These are phyloP conservation scores for Rhinopithecus roxellana DNA, from an alignment of 2,113 vertebrate genomes.

Conservation along the genomic window DNA sequence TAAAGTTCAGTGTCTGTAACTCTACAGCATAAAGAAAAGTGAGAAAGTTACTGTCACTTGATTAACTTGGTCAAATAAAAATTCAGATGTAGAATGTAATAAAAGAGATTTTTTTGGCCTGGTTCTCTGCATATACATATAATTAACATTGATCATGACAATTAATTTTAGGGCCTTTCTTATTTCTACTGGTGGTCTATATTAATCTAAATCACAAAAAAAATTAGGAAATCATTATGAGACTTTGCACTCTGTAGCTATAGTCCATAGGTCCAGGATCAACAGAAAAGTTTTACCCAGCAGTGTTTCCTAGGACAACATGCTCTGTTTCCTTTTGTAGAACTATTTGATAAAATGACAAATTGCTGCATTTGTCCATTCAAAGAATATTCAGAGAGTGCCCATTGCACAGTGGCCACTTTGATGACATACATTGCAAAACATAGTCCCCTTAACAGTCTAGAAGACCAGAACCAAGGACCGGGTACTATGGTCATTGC, in stretches of 20 bases:
- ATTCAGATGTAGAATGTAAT: not conserved
- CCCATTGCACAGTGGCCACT: accelerated
- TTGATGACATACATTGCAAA: not conserved
- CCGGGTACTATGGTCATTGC: not conserved
- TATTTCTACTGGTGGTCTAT: not conserved
- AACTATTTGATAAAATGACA: not conserved
- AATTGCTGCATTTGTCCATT: not conserved
- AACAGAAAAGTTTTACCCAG: not conserved
- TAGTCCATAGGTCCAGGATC: not conserved
- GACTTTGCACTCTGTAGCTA: not conserved
- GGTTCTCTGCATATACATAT: not conserved
- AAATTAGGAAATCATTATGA: not conserved
- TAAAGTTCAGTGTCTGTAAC: not conserved
- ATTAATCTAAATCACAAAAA: not conserved
- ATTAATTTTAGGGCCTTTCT: not conserved
- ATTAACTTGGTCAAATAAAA: not conserved
- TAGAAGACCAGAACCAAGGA: not conserved
- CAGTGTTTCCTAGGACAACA: not conserved
- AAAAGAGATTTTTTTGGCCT: not conserved
- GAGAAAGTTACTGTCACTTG: not conserved
- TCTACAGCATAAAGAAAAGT: not conserved
- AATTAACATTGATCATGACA: not conserved
- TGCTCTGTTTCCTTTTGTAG: not conserved
- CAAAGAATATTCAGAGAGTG: not conserved
- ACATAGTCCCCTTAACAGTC: not conserved